Conservation (phyloP, 2,888 invertebrate genomes). For the Sinopyrophorus schimmeli region DNA sequence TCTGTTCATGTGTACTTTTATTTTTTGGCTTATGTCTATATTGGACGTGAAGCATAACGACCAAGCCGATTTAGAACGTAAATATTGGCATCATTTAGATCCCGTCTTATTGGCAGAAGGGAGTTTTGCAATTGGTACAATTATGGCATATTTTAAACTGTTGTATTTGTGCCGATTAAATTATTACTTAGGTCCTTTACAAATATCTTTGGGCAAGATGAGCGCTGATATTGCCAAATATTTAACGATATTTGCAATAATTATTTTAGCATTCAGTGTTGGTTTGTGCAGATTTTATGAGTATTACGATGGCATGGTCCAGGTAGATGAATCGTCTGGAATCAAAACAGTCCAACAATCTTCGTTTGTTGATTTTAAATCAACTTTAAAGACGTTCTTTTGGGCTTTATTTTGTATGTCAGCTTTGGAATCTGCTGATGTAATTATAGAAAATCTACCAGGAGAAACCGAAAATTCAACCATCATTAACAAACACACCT, state of each 20-base stretch:
- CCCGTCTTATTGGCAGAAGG: slow-evolving; percentile 68
- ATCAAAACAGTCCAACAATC: slow-evolving; percentile 60
- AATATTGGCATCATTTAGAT: slow-evolving; percentile 68
- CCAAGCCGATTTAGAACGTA: slow-evolving; percentile 60
- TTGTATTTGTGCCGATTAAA: slow-evolving; percentile 66
- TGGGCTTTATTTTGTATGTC: slow-evolving; percentile 74
- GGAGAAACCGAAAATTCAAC: slow-evolving; percentile 55
- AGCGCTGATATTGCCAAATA: slow-evolving; percentile 67
- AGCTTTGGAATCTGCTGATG: slow-evolving; percentile 66
- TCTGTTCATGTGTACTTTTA: slow-evolving; percentile 64
- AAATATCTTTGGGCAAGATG: slow-evolving; percentile 71
- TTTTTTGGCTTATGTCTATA: slow-evolving; percentile 65
- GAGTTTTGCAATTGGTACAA: slow-evolving; percentile 66
- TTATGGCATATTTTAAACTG: slow-evolving; percentile 67
- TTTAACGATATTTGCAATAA: slow-evolving; percentile 63
- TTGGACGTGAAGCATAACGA: slow-evolving; percentile 57
- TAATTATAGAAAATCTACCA: slow-evolving; percentile 65
- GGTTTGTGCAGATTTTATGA: slow-evolving; percentile 67
- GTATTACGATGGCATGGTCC: slow-evolving; percentile 68
- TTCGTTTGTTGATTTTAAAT: slow-evolving; percentile 63
- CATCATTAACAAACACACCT: slow-evolving; percentile 61
- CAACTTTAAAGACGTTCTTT: slow-evolving; percentile 67
- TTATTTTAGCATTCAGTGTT: slow-evolving; percentile 63
- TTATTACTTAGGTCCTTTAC: slow-evolving; percentile 67
- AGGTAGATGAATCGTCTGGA: slow-evolving; percentile 60